phyloP scores from a whole-genome alignment of 2,113 vertebrate genomes.

The Nesoenas mayeri region DNA sequence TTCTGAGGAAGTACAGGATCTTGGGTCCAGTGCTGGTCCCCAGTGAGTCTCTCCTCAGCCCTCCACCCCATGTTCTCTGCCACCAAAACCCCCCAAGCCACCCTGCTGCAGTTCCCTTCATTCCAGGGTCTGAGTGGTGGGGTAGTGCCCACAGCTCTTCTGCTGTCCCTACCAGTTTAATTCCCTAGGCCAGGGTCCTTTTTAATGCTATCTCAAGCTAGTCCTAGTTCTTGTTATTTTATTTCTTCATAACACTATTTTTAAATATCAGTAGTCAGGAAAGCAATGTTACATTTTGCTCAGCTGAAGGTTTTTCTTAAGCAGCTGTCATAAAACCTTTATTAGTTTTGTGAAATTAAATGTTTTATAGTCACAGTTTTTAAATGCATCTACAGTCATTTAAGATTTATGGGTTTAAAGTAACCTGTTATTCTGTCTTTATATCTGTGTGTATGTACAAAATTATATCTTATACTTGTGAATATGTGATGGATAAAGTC shows the following conservation, averaged over 20 bases:
- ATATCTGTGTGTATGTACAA: background rate
- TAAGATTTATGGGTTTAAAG: background rate
- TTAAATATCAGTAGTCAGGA: background rate
- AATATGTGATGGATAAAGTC: background rate
- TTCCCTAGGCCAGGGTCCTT: background rate
- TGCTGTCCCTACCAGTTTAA: background rate
- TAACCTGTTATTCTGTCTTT: background rate
- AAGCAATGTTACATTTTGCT: background rate
- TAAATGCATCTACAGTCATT: background rate
- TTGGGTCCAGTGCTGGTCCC: background rate
- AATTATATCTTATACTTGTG: background rate
- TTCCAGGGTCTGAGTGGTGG: background rate
- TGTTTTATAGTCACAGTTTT: background rate
- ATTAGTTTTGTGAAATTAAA: background rate
- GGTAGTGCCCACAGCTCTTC: background rate
- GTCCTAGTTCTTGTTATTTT: background rate
- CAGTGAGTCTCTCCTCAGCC: background rate
- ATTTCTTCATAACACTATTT: background rate
- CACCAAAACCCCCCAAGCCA: background rate
- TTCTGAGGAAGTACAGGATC: background rate
- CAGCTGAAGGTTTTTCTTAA: background rate
- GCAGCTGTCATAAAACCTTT: background rate
- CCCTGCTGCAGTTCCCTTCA: background rate
- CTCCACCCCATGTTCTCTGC: background rate
- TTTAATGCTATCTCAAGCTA: background rate